A percentile compares a stretch with the other conserved stretches of the same genome.
Conservation (phyloP, 2,797 vertebrate genomes). For the Oryzias sinensis region DNA sequence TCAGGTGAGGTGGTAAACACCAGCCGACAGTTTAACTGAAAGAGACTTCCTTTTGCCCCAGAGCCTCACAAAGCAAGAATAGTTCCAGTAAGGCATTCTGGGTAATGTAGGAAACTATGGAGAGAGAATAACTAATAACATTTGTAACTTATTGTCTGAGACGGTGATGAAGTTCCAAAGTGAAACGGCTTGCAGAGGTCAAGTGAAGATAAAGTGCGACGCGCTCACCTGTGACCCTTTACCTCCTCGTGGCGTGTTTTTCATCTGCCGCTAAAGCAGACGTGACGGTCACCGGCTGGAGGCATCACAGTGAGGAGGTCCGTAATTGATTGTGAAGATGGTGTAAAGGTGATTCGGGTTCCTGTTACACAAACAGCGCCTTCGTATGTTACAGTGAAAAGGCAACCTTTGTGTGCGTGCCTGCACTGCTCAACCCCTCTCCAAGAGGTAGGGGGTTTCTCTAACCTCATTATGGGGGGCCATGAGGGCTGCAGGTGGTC, state of each 20-base stretch:
- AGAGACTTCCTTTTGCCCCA: conserved; percentile 27
- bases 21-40: conserved; percentile 35
- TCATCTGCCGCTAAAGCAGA: conserved; percentile 45
- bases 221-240: conserved; percentile 33
- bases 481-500: too few species aligned
- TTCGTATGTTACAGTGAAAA: conserved; percentile 5
- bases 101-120: not conserved
- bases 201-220: conserved; percentile 20
- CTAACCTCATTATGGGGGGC: too few species aligned
- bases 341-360: conserved; percentile 9
- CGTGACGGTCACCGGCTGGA: conserved; percentile 41
- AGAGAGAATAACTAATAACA: not conserved
- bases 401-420: conserved; percentile 10
- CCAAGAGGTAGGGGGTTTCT: not conserved
- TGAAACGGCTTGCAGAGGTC: too few species aligned
- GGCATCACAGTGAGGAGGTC: conserved; percentile 4
- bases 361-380: conserved; percentile 23
- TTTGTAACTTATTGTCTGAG: too few species aligned
- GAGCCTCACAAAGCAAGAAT: too few species aligned
- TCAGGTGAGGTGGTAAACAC: conserved; percentile 66
- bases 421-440: not conserved
- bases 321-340: conserved; percentile 12
- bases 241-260: conserved; percentile 6
- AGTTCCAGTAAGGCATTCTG: not conserved
- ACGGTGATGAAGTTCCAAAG: too few species aligned